A percentile compares a stretch with the other conserved stretches of the same genome.
Conservation (phyloP, 2,797 vertebrate species). For the Sciaenops ocellatus region DNA sequence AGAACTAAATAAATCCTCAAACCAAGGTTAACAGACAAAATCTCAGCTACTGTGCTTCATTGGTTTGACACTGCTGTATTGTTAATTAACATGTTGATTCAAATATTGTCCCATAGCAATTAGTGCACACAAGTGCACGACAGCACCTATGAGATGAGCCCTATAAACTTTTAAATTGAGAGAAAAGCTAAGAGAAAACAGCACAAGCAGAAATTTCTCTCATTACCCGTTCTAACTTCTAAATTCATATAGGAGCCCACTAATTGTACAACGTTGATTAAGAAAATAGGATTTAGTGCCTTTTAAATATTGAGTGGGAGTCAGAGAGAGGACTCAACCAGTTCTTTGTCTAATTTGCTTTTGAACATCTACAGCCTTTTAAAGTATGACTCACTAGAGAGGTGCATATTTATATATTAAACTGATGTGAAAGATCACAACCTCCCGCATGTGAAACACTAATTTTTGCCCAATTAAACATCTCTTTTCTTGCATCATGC, state of each 20-base stretch:
- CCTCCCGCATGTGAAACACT: background rate
- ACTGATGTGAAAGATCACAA: constrained; percentile 8
- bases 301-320: background rate
- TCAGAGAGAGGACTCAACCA: background rate
- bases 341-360: background rate
- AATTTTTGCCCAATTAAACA: background rate
- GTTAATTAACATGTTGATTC: background rate
- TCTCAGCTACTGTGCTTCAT: too few relatives aligned
- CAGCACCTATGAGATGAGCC: background rate
- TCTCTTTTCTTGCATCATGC: background rate
- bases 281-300: background rate
- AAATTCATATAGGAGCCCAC: background rate
- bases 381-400: background rate
- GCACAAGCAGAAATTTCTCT: background rate
- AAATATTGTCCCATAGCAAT: background rate
- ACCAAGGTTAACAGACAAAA: too few relatives aligned
- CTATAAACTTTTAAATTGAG: too few relatives aligned
- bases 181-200: background rate
- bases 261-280: background rate
- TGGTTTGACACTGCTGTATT: background rate
- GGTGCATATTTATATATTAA: background rate
- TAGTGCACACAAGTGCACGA: background rate
- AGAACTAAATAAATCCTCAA: too few relatives aligned
- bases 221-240: background rate
- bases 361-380: background rate